Base-by-base conservation (phyloP, 2,888 invertebrate genomes). In the Morinoia aosen region DNA sequence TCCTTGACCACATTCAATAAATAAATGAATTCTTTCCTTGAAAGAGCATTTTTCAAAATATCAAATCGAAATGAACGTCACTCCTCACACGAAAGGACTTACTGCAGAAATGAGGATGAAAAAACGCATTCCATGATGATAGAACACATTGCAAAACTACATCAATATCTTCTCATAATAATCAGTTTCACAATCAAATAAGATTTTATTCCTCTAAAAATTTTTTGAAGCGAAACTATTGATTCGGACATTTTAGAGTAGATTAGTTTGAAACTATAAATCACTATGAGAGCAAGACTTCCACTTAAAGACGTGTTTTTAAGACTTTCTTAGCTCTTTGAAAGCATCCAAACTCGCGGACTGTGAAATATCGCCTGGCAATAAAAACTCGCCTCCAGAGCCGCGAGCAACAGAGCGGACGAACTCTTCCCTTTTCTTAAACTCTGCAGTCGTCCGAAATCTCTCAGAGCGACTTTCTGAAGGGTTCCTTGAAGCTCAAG, bases 401-500 rank as follows among this genome's bases (percentile, higher is more conserved):
- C 76, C 76, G 16, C 76, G 76, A 33, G 76, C 33, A 19, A 33
- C 90, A 90, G 39, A 48, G 40, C 90, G 16, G 90, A 40, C 39
- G 19, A 90, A 90, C 48, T 48, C 48, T 90, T 57, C 57, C 57
- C n/a, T 93, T 56, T 57, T 93, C 93, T 57, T 57, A 33, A 93
- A 33, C 48, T 90, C 90, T 90, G 25, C 25, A 90, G 93, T 93
- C 93, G 57, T 33, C n/a, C 33, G n/a, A 93, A 90, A 57, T 93
- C 93, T 57, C 56, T 39, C 93, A 57, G 58, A 48, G 57, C n/a
- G 93, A 93, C 48, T 93, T 93, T 57, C 93, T 93, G 93, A 93
- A 93, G 93, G 93, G 93, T 93, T 93, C 93, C 57, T 93, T 57
- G 90, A 40, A 90, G 90, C 93, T 57, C 93, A 93, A 93, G 93